Evolutionary conservation across 2,888 invertebrate species (phyloP).

Genomic region (Dioctria linearis): DNA sequence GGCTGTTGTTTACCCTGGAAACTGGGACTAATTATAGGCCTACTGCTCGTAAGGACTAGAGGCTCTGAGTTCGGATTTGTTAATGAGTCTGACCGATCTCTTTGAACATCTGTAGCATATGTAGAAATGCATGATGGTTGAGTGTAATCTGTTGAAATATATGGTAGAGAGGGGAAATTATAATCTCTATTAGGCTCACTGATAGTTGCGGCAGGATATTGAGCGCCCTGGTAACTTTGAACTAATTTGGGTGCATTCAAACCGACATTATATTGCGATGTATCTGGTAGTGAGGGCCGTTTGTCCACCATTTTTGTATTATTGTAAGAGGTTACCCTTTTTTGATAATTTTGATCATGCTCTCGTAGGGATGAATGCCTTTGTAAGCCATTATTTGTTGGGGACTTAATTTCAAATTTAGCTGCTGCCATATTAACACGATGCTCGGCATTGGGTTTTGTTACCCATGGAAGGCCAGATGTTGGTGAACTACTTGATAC

Average conservation of each 20-base stretch:
- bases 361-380: slow-evolving; percentile 67
- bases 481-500: slow-evolving; percentile 62
- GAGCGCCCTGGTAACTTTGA: slow-evolving; percentile 57
- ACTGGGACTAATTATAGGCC: slow-evolving; percentile 65
- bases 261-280: slow-evolving; percentile 70
- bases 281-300: slow-evolving; percentile 66
- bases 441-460: slow-evolving; percentile 71
- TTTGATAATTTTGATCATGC: slow-evolving; percentile 63
- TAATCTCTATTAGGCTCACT: not conserved
- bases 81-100: slow-evolving; percentile 63
- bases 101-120: slow-evolving; percentile 69
- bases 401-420: slow-evolving; percentile 73
- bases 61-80: slow-evolving; percentile 69
- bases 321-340: slow-evolving; percentile 7
- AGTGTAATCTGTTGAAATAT: slow-evolving; percentile 73
- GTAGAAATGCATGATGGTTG: slow-evolving; percentile 69
- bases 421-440: slow-evolving; percentile 73
- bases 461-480: slow-evolving; percentile 72
- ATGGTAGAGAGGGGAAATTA: slow-evolving; percentile 63
- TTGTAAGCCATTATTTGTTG: slow-evolving; percentile 60
- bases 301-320: slow-evolving; percentile 57
- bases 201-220: not conserved
- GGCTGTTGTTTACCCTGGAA: slow-evolving; percentile 58
- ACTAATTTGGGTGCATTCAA: slow-evolving; percentile 73
- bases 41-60: slow-evolving; percentile 66